Percentiles rank a stretch among this genome's conserved stretches.
phyloP scores from a whole-genome alignment of 1,140 invertebrate species.

The Leptonema lineaticorne region DNA sequence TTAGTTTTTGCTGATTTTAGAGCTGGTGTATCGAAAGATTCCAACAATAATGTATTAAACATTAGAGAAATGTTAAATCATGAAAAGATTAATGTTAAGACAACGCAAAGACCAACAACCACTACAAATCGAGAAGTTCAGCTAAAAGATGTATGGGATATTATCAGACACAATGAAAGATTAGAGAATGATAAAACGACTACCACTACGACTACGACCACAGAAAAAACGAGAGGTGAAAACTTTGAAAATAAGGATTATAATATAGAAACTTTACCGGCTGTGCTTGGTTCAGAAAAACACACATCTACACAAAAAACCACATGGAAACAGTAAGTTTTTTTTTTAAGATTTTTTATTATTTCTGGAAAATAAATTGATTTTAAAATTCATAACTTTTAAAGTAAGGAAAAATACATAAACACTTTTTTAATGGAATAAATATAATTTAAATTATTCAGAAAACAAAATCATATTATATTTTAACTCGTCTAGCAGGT shows the following conservation, averaged over 20 bases:
- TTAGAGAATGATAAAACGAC: conserved; percentile 16
- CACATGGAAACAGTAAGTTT: neutral
- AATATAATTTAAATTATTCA: no score
- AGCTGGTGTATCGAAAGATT: conserved; percentile 17
- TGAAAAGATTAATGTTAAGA: conserved; percentile 28
- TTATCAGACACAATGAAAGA: conserved; percentile 38
- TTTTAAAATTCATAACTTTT: no score
- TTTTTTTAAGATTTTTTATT: conserved; percentile 1
- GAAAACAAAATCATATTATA: no score
- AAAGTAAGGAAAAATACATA: no score
- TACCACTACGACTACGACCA: neutral
- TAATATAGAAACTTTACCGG: conserved; percentile 26
- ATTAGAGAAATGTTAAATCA: conserved; percentile 36
- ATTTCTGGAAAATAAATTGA: neutral
- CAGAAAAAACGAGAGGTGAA: neutral
- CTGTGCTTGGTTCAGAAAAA: conserved; percentile 15
- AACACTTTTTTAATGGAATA: no score
- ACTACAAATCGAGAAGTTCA: conserved; percentile 19
- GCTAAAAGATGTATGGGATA: conserved; percentile 36
- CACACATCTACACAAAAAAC: neutral
- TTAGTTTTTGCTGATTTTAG: conserved; percentile 38
- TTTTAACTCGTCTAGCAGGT: no score
- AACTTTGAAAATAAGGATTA: neutral
- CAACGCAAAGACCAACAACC: neutral
- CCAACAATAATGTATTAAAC: conserved; percentile 24